Conservation (phyloP, 2,113 vertebrate genomes). For the Ophthalmolycus amberensis region DNA sequence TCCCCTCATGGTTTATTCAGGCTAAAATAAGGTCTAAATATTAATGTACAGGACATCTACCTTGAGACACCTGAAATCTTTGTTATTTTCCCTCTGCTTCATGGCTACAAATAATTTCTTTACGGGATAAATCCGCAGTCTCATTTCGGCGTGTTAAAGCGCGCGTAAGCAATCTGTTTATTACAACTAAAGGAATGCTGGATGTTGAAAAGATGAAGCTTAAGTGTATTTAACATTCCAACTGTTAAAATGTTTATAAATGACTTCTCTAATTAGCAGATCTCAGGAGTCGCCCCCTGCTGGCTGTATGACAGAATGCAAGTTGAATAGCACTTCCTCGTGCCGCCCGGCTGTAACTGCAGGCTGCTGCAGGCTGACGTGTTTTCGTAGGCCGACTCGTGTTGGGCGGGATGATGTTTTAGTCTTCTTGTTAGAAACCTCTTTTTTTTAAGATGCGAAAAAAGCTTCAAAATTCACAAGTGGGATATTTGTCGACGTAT, state of each 20-base stretch:
- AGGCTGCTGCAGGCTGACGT: too few species aligned
- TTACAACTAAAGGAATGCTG: neutral
- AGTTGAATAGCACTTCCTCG: neutral
- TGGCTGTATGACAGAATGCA: neutral
- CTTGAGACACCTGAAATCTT: neutral
- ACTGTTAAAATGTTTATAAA: neutral
- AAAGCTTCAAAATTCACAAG: too few species aligned
- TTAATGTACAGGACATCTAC: neutral
- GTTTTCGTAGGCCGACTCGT: too few species aligned
- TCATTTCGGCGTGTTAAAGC: too few species aligned
- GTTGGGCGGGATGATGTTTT: too few species aligned
- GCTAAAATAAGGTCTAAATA: neutral
- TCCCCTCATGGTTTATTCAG: neutral
- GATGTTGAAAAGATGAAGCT: too few species aligned
- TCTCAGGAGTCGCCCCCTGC: neutral
- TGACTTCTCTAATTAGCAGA: neutral
- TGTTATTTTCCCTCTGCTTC: neutral
- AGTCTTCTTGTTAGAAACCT: neutral
- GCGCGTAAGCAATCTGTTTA: neutral
- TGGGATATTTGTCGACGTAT: too few species aligned
- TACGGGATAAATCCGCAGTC: neutral
- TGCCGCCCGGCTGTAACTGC: too few species aligned
- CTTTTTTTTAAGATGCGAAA: too few species aligned
- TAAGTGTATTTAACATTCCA: neutral
- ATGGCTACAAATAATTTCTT: neutral